A percentile compares a stretch with the other conserved stretches of the same genome.
phyloP scores from a whole-genome alignment of 2,113 vertebrate genomes.

The Haemorhous mexicanus region DNA sequence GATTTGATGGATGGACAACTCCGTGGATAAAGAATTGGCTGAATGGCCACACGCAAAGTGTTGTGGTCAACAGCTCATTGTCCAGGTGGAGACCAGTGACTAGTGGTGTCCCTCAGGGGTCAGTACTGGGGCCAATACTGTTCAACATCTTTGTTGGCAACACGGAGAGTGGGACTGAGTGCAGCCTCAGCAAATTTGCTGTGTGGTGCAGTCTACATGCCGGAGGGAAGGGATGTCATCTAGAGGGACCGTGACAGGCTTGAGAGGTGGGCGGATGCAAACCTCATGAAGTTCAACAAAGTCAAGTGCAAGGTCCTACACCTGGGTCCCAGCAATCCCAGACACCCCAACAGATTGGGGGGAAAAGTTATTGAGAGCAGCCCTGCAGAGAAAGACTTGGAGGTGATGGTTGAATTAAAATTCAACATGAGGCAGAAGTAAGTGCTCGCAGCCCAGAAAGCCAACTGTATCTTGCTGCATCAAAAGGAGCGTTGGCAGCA shows the following conservation, averaged over 20 bases:
- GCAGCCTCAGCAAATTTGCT: background rate
- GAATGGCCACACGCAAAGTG: background rate
- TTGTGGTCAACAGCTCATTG: background rate
- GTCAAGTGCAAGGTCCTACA: background rate
- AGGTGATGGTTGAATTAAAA: background rate
- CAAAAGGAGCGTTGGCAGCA: background rate
- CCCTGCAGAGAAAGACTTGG: background rate
- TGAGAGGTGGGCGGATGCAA: background rate
- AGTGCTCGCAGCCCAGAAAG: background rate
- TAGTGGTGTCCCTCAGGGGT: background rate
- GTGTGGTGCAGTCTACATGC: background rate
- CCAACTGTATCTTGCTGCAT: background rate
- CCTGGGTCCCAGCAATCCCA: background rate
- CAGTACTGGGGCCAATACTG: background rate
- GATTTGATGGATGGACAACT: background rate
- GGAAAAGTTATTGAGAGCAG: background rate
- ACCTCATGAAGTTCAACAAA: background rate
- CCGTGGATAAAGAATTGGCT: background rate
- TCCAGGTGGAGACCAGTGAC: background rate
- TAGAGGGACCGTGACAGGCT: background rate
- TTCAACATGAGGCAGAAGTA: background rate
- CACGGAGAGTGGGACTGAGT: background rate
- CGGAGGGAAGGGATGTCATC: background rate
- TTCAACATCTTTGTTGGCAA: background rate
- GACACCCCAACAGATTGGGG: background rate